These are phyloP conservation scores for Cyprinodon brontotheroides DNA, from an alignment of 2,113 vertebrate genomes.

Conservation along the genomic window DNA sequence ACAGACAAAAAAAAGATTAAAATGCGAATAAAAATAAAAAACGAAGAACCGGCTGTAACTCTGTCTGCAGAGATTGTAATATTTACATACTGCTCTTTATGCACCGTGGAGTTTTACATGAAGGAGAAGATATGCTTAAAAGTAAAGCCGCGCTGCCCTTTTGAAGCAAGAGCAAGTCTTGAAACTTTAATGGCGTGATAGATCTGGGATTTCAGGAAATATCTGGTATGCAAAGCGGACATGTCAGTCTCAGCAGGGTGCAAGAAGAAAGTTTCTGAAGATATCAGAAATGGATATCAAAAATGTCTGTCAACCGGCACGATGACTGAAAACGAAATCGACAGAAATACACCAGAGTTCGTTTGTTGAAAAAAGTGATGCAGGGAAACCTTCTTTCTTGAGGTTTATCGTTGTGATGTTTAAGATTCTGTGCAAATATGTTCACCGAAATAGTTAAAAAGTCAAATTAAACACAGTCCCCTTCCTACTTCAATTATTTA, in stretches of 20 bases:
- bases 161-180: neutral
- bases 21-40: neutral
- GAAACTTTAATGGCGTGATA: neutral
- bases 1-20: neutral
- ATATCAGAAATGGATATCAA: neutral
- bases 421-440: neutral
- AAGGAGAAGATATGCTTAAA: neutral
- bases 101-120: neutral
- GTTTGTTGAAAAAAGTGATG: neutral
- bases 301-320: neutral
- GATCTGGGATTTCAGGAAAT: slow-evolving; percentile 13
- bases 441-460: neutral
- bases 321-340: neutral
- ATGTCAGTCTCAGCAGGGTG: slow-evolving; percentile 3
- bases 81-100: neutral
- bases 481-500: neutral
- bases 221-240: neutral
- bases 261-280: neutral
- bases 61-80: neutral
- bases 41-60: neutral
- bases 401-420: neutral
- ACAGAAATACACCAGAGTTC: neutral
- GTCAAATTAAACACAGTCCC: neutral
- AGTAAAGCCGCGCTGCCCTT: neutral
- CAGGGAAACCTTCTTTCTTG: too few species aligned